Base-by-base conservation (phyloP, 2,888 invertebrate species). In the Chrysomela aeneicollis region DNA sequence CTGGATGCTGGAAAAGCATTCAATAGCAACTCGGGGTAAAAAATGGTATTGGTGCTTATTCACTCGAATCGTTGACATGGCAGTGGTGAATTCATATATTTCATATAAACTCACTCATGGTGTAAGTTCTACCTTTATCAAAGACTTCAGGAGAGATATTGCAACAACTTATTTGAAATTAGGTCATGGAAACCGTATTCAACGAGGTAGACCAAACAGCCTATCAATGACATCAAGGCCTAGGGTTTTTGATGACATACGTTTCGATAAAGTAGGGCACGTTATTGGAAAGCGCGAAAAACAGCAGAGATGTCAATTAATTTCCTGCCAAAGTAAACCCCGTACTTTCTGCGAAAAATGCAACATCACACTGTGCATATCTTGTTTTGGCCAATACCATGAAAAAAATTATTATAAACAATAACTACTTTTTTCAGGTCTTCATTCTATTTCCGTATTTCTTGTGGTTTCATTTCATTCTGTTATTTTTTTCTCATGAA, bases 41-140 rank as follows among this genome's bases (percentile, higher is more conserved):
- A 15, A 21, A 15, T 21, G 50, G 26, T 26, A 26, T 6, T 26
- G 26, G 3, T 26, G 26, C 6, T 26, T 26, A 6, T 26, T 26
- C 6, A 26, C 26, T 26, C 3, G 26, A 26, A 26, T 26, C 26
- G 26, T 26, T 5, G 26, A 26, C 6, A 26, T 26, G 26, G 26
- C 26, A 5, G 15, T 32, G 46, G 19, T 59, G 19, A 47, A 42
- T 21, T 46, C 49, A 47, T 54, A 30, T 73, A 21, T 42, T 1
- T 17, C 17, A 17, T 49, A 49, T 49, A 49, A 10, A 2, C n/a
- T n/a, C 17, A 17, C 18, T 17, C 18, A 49, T 49, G 4, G 17
- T 17, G 49, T 17, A 21, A 21, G 18, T 17, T 49, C 21, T 5
- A 49, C 1, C n/a, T 17, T 1, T 49, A n/a, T 49, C n/a, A 49